Conservation (phyloP, 2,888 invertebrate species). For the Spialia ferax region DNA sequence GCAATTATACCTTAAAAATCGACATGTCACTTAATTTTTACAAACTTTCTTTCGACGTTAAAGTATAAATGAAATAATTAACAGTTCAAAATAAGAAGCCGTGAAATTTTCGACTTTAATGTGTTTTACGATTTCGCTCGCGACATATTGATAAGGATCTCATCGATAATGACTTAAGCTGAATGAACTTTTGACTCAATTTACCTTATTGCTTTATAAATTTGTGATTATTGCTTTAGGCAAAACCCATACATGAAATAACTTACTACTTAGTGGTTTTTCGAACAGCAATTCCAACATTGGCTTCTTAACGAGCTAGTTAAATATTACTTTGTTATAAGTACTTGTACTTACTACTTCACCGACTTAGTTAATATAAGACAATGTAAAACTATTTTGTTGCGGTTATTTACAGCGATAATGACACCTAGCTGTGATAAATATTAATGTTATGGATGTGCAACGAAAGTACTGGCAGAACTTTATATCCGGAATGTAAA, state of each 20-base stretch:
- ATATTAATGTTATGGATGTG: too few relatives aligned
- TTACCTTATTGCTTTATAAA: conserved; percentile 29
- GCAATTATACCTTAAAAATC: not conserved
- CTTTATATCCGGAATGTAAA: too few relatives aligned
- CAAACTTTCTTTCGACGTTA: not conserved
- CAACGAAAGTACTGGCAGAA: too few relatives aligned
- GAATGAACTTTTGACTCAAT: conserved; percentile 35
- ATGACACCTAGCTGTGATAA: too few relatives aligned
- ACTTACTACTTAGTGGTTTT: conserved; percentile 3
- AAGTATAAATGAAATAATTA: conserved; percentile 32
- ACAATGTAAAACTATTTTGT: not conserved
- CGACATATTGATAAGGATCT: conserved; percentile 28
- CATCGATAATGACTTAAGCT: conserved; percentile 30
- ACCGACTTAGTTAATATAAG: not conserved
- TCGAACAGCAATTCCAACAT: not conserved
- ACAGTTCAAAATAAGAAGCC: conserved; percentile 16
- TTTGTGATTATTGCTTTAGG: conserved; percentile 26
- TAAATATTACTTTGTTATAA: not conserved
- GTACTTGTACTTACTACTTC: not conserved
- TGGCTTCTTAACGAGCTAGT: not conserved
- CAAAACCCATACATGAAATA: conserved; percentile 1
- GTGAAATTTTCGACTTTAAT: conserved; percentile 27
- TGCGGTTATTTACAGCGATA: too few relatives aligned
- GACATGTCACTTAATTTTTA: not conserved
- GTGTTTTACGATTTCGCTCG: conserved; percentile 17